A percentile compares a stretch with the other conserved stretches of the same genome.
Conservation (phyloP, 2,113 vertebrate species). For the Lophius piscatorius region DNA sequence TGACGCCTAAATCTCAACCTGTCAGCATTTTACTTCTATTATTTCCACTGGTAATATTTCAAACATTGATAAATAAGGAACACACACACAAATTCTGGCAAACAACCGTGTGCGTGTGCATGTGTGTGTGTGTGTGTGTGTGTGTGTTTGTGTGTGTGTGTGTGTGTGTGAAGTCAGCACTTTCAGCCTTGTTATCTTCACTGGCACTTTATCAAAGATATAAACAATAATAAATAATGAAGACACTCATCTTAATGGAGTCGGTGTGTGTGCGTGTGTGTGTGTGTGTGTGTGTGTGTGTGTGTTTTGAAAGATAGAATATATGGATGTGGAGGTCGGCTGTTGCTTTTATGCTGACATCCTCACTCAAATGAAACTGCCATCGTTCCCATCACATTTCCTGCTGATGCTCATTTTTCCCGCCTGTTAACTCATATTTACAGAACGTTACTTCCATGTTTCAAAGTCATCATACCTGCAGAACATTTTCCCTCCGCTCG, state of each 20-base stretch:
- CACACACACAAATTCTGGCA: conserved; percentile 19
- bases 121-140: conserved; percentile 5
- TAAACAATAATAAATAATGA: conserved; percentile 67
- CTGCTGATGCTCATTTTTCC: too few relatives aligned
- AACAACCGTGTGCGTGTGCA: conserved; percentile 11
- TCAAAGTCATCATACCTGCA: too few relatives aligned
- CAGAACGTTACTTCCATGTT: too few relatives aligned
- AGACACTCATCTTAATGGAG: conserved; percentile 47
- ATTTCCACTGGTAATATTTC: conserved; percentile 58
- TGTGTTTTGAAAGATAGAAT: neutral
- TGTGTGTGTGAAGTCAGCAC: conserved; percentile 52
- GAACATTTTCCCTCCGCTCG: too few relatives aligned
- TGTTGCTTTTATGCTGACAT: conserved; percentile 18
- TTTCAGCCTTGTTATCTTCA: conserved; percentile 61
- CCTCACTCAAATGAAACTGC: conserved; percentile 4
- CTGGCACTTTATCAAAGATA: conserved; percentile 57
- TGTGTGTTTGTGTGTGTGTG: conserved; percentile 12
- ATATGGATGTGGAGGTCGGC: conserved; percentile 11
- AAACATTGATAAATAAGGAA: conserved; percentile 46
- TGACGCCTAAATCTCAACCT: conserved; percentile 62
- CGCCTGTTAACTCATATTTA: too few relatives aligned
- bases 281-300: neutral
- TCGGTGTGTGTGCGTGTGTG: conserved; percentile 7
- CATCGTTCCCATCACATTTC: neutral
- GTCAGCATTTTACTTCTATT: conserved; percentile 65